Evolutionary conservation across 2,797 vertebrate genomes (phyloP).

Genomic region (Monodelphis domestica): DNA sequence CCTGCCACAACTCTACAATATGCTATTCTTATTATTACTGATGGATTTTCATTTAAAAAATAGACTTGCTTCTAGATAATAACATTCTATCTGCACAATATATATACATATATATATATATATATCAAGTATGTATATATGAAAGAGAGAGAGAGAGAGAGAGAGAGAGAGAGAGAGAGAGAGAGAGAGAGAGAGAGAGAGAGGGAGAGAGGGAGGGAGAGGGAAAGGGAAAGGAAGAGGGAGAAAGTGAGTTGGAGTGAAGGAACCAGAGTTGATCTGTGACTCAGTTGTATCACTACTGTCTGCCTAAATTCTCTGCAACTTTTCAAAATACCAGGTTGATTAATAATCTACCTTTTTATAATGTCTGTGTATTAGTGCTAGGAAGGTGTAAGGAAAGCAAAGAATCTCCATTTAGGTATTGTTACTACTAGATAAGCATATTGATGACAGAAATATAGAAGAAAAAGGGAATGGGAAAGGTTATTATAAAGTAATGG

Average conservation of each 20-base stretch:
- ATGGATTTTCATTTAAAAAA: slow-evolving; percentile 55
- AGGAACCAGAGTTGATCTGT: not conserved
- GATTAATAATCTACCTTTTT: not conserved
- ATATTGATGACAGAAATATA: not conserved
- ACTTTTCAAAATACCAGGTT: not conserved
- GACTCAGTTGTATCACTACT: not conserved
- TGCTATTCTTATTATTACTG: slow-evolving; percentile 47
- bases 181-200: too few relatives aligned
- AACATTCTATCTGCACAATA: slow-evolving; percentile 15
- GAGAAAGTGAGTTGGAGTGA: too few relatives aligned
- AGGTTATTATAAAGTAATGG: not conserved
- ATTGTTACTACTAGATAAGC: not conserved
- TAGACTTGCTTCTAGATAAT: slow-evolving; percentile 37
- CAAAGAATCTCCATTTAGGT: not conserved
- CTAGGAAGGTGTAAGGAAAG: not conserved
- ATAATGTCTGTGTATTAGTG: not conserved
- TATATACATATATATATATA: not conserved
- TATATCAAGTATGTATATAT: too few relatives aligned
- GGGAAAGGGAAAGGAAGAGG: too few relatives aligned
- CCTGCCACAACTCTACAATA: not conserved
- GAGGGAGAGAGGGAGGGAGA: too few relatives aligned
- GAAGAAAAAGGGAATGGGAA: not conserved
- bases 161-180: too few relatives aligned
- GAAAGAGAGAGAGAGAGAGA: too few relatives aligned
- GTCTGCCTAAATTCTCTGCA: not conserved